A percentile compares a stretch with the other conserved stretches of the same genome.
Evolutionary conservation across 2,888 invertebrate genomes (phyloP).

Genomic region (Ecliptopera silaceata): DNA sequence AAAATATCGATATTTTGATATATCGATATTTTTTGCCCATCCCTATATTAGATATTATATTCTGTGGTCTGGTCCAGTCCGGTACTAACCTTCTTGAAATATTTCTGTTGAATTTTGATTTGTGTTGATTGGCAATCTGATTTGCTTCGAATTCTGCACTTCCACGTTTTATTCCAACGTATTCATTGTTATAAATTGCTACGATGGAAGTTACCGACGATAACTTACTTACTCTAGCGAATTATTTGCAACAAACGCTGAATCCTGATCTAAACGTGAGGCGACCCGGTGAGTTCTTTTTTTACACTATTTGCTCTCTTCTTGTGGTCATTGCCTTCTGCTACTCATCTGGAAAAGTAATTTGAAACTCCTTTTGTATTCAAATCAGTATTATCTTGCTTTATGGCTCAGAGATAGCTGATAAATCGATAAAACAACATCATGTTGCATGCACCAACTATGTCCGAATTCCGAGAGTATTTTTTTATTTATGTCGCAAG

Average conservation of each 20-base stretch:
- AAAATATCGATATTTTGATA: no score
- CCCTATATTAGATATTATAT: no score
- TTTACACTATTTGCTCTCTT: not conserved
- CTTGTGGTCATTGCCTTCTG: not conserved
- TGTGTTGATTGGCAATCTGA: no score
- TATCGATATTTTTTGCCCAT: no score
- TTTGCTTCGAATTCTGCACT: no score
- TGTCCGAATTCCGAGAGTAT: no score
- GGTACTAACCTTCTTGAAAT: no score
- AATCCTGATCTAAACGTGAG: conserved; percentile 91
- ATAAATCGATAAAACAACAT: not conserved
- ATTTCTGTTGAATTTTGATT: no score
- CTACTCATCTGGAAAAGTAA: not conserved
- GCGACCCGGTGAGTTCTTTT: conserved; percentile 88
- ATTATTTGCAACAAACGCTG: conserved; percentile 94
- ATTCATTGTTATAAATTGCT: not conserved
- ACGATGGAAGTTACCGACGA: conserved; percentile 95
- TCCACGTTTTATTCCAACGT: no score
- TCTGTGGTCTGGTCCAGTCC: no score
- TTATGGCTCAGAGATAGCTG: not conserved
- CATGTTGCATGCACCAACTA: not conserved
- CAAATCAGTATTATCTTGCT: not conserved
- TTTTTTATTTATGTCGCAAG: no score
- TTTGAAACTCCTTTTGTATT: not conserved
- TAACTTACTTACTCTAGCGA: conserved; percentile 91